phyloP scores from a whole-genome alignment of 37 sponge, comb jelly and placozoan genomes.

The Agelas oroides region DNA sequence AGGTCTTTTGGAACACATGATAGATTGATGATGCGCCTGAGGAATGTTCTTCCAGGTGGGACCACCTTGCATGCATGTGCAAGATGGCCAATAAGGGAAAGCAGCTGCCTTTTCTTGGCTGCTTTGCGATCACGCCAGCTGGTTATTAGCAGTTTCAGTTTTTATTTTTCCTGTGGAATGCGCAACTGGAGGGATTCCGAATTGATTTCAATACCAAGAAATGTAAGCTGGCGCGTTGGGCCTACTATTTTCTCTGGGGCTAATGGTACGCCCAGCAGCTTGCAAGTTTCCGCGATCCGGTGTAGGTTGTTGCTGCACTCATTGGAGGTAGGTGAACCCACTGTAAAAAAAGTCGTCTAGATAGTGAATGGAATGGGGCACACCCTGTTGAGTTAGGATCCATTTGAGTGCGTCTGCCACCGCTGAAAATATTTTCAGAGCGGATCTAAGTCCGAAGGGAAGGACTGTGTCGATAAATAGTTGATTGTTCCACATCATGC shows the following conservation, averaged over 20 bases:
- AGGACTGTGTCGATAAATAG: not conserved
- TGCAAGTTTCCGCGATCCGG: not conserved
- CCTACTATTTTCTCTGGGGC: not conserved
- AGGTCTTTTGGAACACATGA: not conserved
- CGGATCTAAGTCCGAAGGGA: not conserved
- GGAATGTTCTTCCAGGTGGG: not conserved
- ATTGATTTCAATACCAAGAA: not conserved
- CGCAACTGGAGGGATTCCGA: not conserved
- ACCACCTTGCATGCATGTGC: not conserved
- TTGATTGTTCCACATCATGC: not conserved
- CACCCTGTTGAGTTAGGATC: not conserved
- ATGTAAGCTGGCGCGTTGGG: not conserved
- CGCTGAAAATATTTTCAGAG: too few species aligned
- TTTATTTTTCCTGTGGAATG: not conserved
- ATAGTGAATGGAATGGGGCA: not conserved
- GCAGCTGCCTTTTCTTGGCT: constrained; percentile 2
- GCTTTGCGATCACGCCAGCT: not conserved
- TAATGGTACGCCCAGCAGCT: not conserved
- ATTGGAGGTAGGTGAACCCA: not conserved
- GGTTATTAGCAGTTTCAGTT: not conserved
- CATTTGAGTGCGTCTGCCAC: not conserved
- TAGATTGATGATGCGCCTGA: not conserved
- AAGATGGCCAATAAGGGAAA: not conserved
- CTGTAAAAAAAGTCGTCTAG: not conserved
- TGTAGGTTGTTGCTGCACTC: not conserved